Conservation (phyloP, 2,113 vertebrate genomes). For the Craseonycteris thonglongyai region DNA sequence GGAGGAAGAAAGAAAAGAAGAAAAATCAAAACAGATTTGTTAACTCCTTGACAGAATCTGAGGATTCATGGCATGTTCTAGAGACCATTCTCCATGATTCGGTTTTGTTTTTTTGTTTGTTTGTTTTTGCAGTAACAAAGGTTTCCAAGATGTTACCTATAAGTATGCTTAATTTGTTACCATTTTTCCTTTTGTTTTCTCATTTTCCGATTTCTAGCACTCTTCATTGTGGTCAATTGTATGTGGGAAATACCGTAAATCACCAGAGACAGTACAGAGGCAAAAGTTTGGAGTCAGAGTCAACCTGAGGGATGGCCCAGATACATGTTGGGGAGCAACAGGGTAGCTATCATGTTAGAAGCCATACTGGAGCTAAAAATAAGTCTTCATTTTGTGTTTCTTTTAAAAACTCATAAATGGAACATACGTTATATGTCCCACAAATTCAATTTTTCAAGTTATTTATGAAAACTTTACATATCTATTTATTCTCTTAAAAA, state of each 20-base stretch:
- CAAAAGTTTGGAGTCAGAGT: not conserved
- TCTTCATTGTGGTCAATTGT: not conserved
- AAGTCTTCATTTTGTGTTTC: not conserved
- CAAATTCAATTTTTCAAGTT: not conserved
- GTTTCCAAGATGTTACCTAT: not conserved
- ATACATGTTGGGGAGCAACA: fast-evolving
- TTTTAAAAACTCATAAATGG: not conserved
- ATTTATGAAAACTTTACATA: not conserved
- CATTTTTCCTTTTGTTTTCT: not conserved
- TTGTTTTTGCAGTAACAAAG: not conserved
- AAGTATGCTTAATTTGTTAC: not conserved
- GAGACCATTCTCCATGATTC: not conserved
- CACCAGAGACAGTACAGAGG: too few species aligned
- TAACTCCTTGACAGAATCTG: not conserved
- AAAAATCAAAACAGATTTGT: not conserved
- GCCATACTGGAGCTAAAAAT: not conserved
- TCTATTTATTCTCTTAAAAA: not conserved
- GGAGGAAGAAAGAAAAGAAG: not conserved
- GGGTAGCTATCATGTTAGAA: not conserved
- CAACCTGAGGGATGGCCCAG: too few species aligned
- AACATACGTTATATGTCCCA: not conserved
- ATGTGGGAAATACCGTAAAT: not conserved
- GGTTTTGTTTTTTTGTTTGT: too few species aligned
- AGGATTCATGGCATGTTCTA: not conserved
- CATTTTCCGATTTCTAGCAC: not conserved